These are phyloP conservation scores for Apotomis capreana DNA, from an alignment of 2,888 invertebrate genomes.

Conservation along the genomic window DNA sequence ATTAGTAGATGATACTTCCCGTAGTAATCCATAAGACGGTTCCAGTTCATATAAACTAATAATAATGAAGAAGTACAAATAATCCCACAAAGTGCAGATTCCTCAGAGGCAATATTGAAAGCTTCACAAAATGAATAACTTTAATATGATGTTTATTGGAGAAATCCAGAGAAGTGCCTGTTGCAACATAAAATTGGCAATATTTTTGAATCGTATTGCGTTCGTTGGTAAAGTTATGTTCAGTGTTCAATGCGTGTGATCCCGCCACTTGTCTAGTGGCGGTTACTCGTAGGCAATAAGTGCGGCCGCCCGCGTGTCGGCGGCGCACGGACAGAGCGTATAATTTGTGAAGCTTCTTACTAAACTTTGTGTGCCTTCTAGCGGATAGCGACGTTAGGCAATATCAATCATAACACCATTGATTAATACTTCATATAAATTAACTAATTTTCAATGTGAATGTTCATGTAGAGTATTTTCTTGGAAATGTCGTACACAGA, in stretches of 20 bases:
- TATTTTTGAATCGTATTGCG: conserved; percentile 79
- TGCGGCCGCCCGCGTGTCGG: conserved; percentile 42
- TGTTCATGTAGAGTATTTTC: conserved; percentile 56
- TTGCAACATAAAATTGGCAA: conserved; percentile 82
- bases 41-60: conserved; percentile 66
- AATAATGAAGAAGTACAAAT: conserved; percentile 76
- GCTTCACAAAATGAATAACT: conserved; percentile 76
- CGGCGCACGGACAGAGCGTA: conserved; percentile 55
- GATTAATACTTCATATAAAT: conserved; percentile 59
- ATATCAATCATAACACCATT: conserved; percentile 74
- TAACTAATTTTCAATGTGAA: conserved; percentile 59
- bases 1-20: conserved; percentile 67
- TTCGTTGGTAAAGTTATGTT: conserved; percentile 70
- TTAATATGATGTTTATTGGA: conserved; percentile 82
- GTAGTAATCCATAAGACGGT: conserved; percentile 64
- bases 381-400: conserved; percentile 81
- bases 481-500: conserved; percentile 58
- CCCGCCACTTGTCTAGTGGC: conserved; percentile 46
- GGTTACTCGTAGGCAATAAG: conserved; percentile 46
- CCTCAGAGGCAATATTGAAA: conserved; percentile 75
- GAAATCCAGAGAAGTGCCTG: conserved; percentile 83
- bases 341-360: conserved; percentile 81
- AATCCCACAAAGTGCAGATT: conserved; percentile 67
- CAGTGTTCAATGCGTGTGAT: conserved; percentile 67
- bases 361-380: conserved; percentile 84